Conservation (phyloP, 2,888 invertebrate genomes). For the Ennomos erosarius region DNA sequence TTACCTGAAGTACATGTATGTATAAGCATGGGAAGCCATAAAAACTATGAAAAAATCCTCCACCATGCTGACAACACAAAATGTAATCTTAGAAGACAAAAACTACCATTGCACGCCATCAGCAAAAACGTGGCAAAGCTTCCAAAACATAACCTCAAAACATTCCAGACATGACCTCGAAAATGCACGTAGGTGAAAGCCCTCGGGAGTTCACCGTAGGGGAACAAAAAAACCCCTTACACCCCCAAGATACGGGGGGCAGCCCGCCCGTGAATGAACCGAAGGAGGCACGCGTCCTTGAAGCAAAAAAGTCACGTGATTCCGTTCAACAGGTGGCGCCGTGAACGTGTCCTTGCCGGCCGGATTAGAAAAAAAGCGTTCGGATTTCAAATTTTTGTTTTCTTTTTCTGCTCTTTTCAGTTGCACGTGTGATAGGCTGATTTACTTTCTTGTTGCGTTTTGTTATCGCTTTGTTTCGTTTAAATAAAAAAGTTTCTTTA, state of each 20-base stretch:
- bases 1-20: too few species aligned
- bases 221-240: slow-evolving; percentile 82
- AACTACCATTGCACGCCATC: slow-evolving; percentile 15
- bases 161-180: slow-evolving; percentile 82
- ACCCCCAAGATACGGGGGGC: slow-evolving; percentile 77
- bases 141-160: slow-evolving; percentile 76
- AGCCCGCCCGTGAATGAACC: slow-evolving; percentile 81
- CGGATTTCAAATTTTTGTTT: slow-evolving; percentile 50
- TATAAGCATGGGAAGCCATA: background rate
- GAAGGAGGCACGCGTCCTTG: slow-evolving; percentile 84
- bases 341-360: slow-evolving; percentile 78
- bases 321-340: slow-evolving; percentile 82
- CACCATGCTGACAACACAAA: background rate
- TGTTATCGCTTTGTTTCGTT: background rate
- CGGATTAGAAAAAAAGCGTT: slow-evolving; percentile 66
- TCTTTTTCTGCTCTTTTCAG: slow-evolving; percentile 32
- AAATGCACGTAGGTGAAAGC: slow-evolving; percentile 84
- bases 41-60: background rate
- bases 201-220: slow-evolving; percentile 81
- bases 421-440: slow-evolving; percentile 19
- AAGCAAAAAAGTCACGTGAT: slow-evolving; percentile 85
- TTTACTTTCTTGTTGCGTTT: slow-evolving; percentile 13
- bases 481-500: too few species aligned
- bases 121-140: slow-evolving; percentile 57
- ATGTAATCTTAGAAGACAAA: slow-evolving; percentile 13